These are phyloP conservation scores for Capreolus pygargus DNA, from an alignment of 2,113 vertebrate species.

Conservation along the genomic window DNA sequence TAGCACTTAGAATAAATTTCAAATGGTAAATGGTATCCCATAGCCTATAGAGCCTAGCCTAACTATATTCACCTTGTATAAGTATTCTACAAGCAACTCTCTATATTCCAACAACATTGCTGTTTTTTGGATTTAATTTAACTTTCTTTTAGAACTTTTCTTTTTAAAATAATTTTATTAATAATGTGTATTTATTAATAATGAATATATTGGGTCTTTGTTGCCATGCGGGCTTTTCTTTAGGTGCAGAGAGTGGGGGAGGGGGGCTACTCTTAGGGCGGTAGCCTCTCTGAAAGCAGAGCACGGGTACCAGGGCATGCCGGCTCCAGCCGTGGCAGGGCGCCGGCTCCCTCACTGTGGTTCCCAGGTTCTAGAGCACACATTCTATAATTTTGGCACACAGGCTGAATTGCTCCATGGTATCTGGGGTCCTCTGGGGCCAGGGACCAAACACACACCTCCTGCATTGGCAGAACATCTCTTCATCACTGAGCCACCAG, in stretches of 20 bases:
- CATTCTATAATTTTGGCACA: no score
- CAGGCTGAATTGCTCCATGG: no score
- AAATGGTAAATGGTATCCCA: background rate
- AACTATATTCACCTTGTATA: background rate
- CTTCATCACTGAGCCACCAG: no score
- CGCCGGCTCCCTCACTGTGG: no score
- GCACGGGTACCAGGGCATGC: accelerated
- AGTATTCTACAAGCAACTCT: background rate
- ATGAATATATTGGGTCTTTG: background rate
- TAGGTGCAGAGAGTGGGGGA: background rate
- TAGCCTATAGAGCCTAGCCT: background rate
- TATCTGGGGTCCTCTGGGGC: no score
- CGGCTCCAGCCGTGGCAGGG: no score
- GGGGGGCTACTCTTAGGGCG: background rate
- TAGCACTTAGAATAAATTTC: background rate
- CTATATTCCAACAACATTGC: background rate
- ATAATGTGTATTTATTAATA: background rate
- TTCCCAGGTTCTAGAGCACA: no score
- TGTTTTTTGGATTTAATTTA: background rate
- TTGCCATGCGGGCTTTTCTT: background rate
- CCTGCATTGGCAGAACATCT: no score
- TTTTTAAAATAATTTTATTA: background rate
- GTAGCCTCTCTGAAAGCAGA: background rate
- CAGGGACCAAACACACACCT: no score
- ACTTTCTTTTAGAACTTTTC: background rate